These are phyloP conservation scores for Drosophila pachea DNA, from an alignment of 1,140 invertebrate genomes.

Conservation along the genomic window DNA sequence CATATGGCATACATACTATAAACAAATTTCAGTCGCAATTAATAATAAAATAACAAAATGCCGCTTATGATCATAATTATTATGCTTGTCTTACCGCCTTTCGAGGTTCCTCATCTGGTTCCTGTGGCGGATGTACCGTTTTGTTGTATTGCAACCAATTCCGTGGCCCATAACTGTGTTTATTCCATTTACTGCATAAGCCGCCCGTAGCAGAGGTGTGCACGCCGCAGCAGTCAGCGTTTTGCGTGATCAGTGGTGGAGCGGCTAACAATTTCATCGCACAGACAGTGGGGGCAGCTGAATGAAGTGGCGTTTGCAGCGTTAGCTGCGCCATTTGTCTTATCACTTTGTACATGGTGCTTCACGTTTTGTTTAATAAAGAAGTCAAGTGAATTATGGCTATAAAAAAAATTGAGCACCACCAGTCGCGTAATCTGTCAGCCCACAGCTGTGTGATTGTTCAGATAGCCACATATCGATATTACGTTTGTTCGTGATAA, in stretches of 20 bases:
- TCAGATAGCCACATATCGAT: slow-evolving; percentile 18
- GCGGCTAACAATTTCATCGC: slow-evolving; percentile 17
- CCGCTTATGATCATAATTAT: neutral
- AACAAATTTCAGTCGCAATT: slow-evolving; percentile 66
- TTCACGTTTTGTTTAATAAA: slow-evolving; percentile 25
- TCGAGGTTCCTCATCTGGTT: slow-evolving; percentile 85
- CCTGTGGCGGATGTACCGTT: slow-evolving; percentile 88
- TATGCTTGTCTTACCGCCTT: slow-evolving; percentile 84
- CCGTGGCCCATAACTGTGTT: slow-evolving; percentile 76
- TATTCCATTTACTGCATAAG: slow-evolving; percentile 66
- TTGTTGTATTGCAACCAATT: slow-evolving; percentile 85
- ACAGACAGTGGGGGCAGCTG: slow-evolving; percentile 6
- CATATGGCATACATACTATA: slow-evolving; percentile 91
- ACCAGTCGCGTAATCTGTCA: slow-evolving; percentile 63
- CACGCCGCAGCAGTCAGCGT: slow-evolving; percentile 37
- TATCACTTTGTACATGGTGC: slow-evolving; percentile 56
- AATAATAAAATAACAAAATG: neutral
- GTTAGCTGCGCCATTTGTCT: slow-evolving; percentile 52
- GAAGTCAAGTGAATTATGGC: slow-evolving; percentile 13
- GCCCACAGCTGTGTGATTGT: slow-evolving; percentile 32
- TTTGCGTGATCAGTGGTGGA: slow-evolving; percentile 19
- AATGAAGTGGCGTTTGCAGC: slow-evolving; percentile 40
- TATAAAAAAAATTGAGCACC: slow-evolving; percentile 25
- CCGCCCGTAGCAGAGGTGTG: slow-evolving; percentile 55
- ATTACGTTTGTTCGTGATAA: neutral